These are phyloP conservation scores for Condylura cristata DNA, from an alignment of 2,113 vertebrate genomes.

Conservation along the genomic window DNA sequence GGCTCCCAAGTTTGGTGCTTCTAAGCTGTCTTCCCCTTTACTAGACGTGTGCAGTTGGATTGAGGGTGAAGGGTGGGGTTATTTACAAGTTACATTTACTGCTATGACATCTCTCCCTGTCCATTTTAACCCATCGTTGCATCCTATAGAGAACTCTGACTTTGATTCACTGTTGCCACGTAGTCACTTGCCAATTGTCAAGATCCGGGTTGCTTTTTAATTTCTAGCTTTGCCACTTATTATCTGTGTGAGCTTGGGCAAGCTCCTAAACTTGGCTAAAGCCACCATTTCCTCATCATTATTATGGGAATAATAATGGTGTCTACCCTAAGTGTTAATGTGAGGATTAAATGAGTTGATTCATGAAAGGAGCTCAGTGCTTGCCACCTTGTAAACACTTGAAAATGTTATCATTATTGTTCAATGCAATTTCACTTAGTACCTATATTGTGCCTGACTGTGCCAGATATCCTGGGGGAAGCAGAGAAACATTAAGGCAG, in stretches of 20 bases:
- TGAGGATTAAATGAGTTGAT: neutral
- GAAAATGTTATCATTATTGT: neutral
- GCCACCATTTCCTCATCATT: neutral
- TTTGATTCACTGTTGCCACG: neutral
- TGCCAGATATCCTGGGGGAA: neutral
- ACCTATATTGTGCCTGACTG: neutral
- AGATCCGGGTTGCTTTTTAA: neutral
- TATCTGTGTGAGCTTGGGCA: neutral
- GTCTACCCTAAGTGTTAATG: neutral
- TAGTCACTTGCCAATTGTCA: neutral
- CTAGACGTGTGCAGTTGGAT: neutral
- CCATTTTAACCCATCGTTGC: neutral
- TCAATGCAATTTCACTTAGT: neutral
- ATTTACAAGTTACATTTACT: neutral
- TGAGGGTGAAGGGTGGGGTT: neutral
- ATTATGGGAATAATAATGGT: neutral
- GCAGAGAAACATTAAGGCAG: neutral
- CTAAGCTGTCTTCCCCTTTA: neutral
- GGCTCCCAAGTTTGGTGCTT: neutral
- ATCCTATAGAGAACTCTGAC: neutral
- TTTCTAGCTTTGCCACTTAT: neutral
- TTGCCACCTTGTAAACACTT: neutral
- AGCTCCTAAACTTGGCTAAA: neutral
- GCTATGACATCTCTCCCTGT: neutral
- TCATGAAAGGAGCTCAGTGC: neutral